Percentiles rank a stretch among this genome's conserved stretches.
Conservation (phyloP, 2,113 vertebrate genomes). For the Stomatorhinus ivindoensis region DNA sequence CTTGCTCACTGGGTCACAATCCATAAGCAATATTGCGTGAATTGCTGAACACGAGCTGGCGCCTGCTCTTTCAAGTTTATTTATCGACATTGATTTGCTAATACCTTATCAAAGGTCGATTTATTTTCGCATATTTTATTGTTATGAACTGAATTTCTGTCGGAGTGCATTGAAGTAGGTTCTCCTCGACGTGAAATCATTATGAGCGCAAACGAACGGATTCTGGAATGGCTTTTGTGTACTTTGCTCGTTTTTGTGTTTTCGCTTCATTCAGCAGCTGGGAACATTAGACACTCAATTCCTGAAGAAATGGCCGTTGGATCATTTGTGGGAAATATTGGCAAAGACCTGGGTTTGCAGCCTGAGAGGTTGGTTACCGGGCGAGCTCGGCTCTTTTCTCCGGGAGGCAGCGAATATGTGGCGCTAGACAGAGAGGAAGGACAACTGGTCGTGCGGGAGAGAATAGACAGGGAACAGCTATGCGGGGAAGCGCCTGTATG, state of each 20-base stretch:
- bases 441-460: constrained; percentile 52
- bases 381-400: constrained; percentile 62
- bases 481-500: constrained; percentile 54
- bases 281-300: constrained; percentile 63
- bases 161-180: not conserved
- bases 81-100: not conserved
- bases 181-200: not conserved
- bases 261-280: constrained; percentile 35
- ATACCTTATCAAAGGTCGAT: not conserved
- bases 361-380: constrained; percentile 52
- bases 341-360: constrained; percentile 64
- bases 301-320: constrained; percentile 61
- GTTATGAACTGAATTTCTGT: not conserved
- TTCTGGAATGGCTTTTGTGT: constrained; percentile 17
- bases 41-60: not conserved
- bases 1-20: not conserved
- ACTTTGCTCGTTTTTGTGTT: constrained; percentile 30
- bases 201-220: not conserved
- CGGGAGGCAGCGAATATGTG: constrained; percentile 67
- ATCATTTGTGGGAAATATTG: constrained; percentile 62
- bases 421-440: constrained; percentile 58
- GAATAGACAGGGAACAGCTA: constrained; percentile 59
- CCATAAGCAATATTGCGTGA: not conserved
- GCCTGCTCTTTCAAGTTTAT: not conserved
- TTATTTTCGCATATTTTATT: not conserved